phyloP scores from a whole-genome alignment of 1,140 invertebrate genomes.

The Pseudobourletiella spinata region DNA sequence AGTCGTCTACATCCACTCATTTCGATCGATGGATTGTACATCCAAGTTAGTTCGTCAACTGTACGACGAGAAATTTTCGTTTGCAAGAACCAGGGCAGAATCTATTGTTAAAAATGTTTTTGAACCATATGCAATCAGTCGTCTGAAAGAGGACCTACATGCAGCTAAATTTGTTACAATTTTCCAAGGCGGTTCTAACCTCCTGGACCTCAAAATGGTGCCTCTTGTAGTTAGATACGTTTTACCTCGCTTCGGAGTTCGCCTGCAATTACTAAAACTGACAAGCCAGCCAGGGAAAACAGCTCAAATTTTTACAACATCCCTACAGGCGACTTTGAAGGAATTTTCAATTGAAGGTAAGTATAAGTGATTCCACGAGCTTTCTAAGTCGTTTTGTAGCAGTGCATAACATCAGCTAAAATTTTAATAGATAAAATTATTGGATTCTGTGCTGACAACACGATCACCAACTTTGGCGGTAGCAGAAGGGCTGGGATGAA shows the following conservation, averaged over 20 bases:
- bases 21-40: background rate
- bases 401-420: no score
- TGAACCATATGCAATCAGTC: background rate
- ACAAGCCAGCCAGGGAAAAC: no score
- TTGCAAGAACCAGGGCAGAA: background rate
- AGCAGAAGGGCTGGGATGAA: background rate
- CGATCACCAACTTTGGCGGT: slow-evolving; percentile 1
- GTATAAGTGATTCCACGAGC: no score
- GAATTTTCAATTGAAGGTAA: no score
- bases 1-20: background rate
- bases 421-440: no score
- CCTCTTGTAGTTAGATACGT: no score
- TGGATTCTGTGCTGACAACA: background rate
- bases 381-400: no score
- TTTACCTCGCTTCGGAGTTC: no score
- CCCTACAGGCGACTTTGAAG: no score
- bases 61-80: background rate
- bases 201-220: background rate
- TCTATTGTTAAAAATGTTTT: background rate
- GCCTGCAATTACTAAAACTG: no score
- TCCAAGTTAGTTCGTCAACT: background rate
- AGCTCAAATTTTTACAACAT: no score
- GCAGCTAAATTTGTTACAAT: background rate
- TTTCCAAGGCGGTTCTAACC: background rate
- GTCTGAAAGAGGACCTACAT: background rate